Percentiles rank a stretch among this genome's conserved stretches.
These are phyloP conservation scores for Harpalus rubripes DNA, from an alignment of 2,888 invertebrate genomes.

Conservation along the genomic window DNA sequence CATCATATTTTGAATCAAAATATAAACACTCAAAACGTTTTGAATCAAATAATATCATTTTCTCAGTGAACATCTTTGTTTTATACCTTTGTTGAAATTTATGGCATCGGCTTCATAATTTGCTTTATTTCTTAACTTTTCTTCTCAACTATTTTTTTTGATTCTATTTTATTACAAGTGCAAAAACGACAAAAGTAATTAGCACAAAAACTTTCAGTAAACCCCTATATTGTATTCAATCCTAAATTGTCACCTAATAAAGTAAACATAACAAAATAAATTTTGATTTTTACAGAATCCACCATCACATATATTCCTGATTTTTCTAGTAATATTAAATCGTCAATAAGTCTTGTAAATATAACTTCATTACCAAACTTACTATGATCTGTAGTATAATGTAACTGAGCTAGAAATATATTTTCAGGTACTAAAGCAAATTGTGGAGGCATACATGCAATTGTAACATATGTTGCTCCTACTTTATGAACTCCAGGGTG, in stretches of 20 bases:
- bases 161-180: not conserved
- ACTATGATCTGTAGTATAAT: constrained; percentile 68
- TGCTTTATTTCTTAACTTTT: too few species aligned
- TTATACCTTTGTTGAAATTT: too few species aligned
- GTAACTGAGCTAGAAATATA: constrained; percentile 70
- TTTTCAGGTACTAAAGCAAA: constrained; percentile 66
- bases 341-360: constrained; percentile 65
- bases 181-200: constrained; percentile 70
- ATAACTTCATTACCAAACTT: constrained; percentile 68
- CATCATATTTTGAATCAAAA: too few species aligned
- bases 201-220: constrained; percentile 69
- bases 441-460: constrained; percentile 69
- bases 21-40: too few species aligned
- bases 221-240: constrained; percentile 69
- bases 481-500: too few species aligned
- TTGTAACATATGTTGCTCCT: constrained; percentile 65
- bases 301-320: constrained; percentile 63
- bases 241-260: constrained; percentile 69
- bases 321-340: constrained; percentile 68
- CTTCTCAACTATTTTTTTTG: too few species aligned
- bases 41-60: too few species aligned
- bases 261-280: constrained; percentile 34
- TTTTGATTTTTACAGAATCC: constrained; percentile 59
- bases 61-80: too few species aligned
- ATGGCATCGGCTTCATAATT: too few species aligned